phyloP scores from a whole-genome alignment of 1,140 invertebrate genomes.

The Heliconius himera region DNA sequence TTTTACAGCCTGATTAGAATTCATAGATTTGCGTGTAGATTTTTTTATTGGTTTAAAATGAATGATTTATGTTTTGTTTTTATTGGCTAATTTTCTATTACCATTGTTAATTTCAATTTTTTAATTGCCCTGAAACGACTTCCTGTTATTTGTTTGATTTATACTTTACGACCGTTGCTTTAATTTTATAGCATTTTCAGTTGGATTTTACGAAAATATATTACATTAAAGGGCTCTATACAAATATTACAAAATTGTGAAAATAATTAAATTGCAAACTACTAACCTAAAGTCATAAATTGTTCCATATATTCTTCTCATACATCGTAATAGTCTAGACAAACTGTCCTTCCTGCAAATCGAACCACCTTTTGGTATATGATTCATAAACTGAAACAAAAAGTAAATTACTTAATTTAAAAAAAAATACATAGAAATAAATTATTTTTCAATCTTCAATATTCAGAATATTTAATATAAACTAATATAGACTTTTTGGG shows the following conservation, averaged over 20 bases:
- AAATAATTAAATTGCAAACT: neutral
- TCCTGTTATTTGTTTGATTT: neutral
- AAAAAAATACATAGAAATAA: too few relatives aligned
- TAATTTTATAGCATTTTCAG: neutral
- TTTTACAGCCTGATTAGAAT: slow-evolving; percentile 46
- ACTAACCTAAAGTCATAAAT: slow-evolving; percentile 91
- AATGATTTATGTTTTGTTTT: slow-evolving; percentile 32
- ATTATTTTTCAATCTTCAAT: too few relatives aligned
- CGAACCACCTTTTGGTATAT: slow-evolving; percentile 90
- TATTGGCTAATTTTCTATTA: slow-evolving; percentile 9
- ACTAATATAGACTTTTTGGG: neutral
- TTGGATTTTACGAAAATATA: neutral
- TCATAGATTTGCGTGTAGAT: slow-evolving; percentile 49
- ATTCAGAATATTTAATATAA: too few relatives aligned
- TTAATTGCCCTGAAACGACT: slow-evolving; percentile 22
- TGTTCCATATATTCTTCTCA: slow-evolving; percentile 90
- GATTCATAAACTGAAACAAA: slow-evolving; percentile 88
- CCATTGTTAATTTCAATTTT: slow-evolving; percentile 22
- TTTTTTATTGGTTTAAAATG: slow-evolving; percentile 56
- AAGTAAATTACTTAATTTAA: neutral
- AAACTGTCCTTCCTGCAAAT: slow-evolving; percentile 92
- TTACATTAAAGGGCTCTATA: too few relatives aligned
- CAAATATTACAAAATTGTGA: neutral
- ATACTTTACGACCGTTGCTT: neutral
- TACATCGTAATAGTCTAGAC: slow-evolving; percentile 89